Evolutionary conservation across 2,113 vertebrate species (phyloP).

Genomic region (Columba janthina): DNA sequence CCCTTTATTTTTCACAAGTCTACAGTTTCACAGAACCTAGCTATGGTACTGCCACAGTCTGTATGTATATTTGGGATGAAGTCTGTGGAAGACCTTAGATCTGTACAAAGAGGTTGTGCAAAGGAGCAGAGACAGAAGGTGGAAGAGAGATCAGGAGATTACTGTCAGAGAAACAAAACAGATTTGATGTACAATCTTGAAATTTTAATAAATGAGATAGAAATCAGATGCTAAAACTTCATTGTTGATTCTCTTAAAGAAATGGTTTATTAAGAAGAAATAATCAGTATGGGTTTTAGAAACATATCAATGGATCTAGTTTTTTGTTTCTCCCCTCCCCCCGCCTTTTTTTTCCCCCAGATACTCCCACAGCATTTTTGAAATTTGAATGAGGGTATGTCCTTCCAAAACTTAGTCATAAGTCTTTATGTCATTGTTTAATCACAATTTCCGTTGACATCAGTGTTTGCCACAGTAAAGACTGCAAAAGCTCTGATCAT

Average conservation of each 20-base stretch:
- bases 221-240: background rate
- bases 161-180: background rate
- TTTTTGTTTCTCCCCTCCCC: background rate
- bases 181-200: background rate
- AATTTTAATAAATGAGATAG: background rate
- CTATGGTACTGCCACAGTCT: background rate
- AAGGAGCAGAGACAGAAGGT: background rate
- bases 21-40: background rate
- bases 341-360: background rate
- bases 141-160: background rate
- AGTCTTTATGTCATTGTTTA: background rate
- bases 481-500: background rate
- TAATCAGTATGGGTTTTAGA: background rate
- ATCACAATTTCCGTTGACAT: background rate
- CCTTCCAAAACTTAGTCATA: background rate
- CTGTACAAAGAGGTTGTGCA: background rate
- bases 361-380: background rate
- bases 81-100: background rate
- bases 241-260: background rate
- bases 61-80: rapidly evolving
- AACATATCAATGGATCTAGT: background rate
- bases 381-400: background rate
- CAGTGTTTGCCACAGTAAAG: background rate
- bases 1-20: background rate
- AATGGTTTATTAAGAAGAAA: background rate